Percentiles rank a stretch among this genome's conserved stretches.
Conservation (phyloP, 2,888 invertebrate genomes). For the Bursaphelenchus okinawaensis region DNA sequence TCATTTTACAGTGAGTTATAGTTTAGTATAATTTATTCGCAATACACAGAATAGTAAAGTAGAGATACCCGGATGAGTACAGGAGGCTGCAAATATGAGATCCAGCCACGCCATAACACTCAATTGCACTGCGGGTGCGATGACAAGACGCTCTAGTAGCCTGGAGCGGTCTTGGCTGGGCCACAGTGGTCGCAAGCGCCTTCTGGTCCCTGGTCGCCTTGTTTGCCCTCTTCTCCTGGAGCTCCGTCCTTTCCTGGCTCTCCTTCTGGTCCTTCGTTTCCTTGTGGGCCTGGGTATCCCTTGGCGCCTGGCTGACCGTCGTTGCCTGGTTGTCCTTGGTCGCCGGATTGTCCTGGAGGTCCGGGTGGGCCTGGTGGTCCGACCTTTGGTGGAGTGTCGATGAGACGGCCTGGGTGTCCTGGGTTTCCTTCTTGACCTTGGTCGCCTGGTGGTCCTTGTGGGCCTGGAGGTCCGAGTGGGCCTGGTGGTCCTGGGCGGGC, state of each 20-base stretch:
- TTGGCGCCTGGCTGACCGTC: slow-evolving; percentile 12
- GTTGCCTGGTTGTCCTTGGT: slow-evolving; percentile 1
- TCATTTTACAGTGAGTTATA: not conserved
- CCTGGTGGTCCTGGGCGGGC: slow-evolving; percentile 30
- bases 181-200: slow-evolving; percentile 11
- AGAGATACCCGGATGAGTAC: not conserved
- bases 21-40: not conserved
- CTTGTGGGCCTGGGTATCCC: slow-evolving; percentile 3
- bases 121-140: not conserved
- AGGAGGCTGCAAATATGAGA: not conserved
- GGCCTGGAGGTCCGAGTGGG: slow-evolving; percentile 34
- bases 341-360: slow-evolving; percentile 21
- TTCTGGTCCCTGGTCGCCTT: not conserved
- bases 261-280: slow-evolving; percentile 12
- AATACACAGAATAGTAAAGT: not conserved
- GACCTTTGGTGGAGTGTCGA: not conserved
- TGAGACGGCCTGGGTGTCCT: not conserved
- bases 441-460: slow-evolving; percentile 32
- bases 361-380: slow-evolving; percentile 9
- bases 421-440: slow-evolving; percentile 34
- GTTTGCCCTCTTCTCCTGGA: not conserved
- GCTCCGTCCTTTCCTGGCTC: slow-evolving; percentile 12
- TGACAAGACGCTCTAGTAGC: slow-evolving; percentile 4
- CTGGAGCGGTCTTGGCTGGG: slow-evolving; percentile 16
- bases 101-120: not conserved